Evolutionary conservation across 2,113 vertebrate species (phyloP).

Genomic region (Bujurquina vittata): DNA sequence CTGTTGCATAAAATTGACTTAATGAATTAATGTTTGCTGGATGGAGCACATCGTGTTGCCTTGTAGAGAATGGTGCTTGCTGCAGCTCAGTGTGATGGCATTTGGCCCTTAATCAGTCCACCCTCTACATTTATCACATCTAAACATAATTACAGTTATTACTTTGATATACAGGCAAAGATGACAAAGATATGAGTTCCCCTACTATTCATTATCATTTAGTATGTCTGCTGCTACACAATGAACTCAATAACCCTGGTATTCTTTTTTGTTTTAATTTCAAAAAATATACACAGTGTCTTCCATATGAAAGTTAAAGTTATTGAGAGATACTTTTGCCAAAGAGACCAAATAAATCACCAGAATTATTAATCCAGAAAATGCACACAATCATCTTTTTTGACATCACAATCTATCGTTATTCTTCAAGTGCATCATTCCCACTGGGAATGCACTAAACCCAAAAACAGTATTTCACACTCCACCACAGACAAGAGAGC

Average conservation of each 20-base stretch:
- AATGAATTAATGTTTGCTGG: constrained; percentile 22
- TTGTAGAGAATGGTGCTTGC: neutral
- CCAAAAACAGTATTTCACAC: too few species aligned
- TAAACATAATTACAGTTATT: constrained; percentile 6
- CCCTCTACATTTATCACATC: neutral
- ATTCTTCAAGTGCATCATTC: too few species aligned
- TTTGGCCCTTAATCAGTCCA: constrained; percentile 13
- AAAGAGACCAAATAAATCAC: too few species aligned
- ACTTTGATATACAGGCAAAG: neutral
- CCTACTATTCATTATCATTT: neutral
- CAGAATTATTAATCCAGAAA: too few species aligned
- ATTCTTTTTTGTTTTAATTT: too few species aligned
- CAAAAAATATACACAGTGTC: too few species aligned
- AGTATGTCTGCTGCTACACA: neutral
- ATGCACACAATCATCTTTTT: too few species aligned
- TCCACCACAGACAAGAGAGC: too few species aligned
- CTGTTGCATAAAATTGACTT: constrained; percentile 15
- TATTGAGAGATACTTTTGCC: neutral
- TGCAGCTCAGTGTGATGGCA: neutral
- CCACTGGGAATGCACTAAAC: too few species aligned
- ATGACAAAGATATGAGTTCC: neutral
- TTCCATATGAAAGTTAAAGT: neutral
- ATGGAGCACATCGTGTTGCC: neutral
- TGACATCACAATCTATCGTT: too few species aligned
- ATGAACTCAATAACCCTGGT: neutral